phyloP scores from a whole-genome alignment of 2,113 vertebrate genomes.

The cattle (Bos taurus) region ARS-UCD2.0 NC_037340.1:63559501-63560000 shows the following conservation, averaged over 20 bases:
- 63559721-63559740: neutral
- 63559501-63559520: constrained; percentile 1
- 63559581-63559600: neutral
- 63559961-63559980: neutral
- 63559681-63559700: neutral
- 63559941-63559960: neutral
- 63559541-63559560: neutral
- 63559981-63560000: neutral
- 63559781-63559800: neutral
- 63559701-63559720: neutral
- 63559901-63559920: neutral
- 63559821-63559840: neutral
- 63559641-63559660: neutral
- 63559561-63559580: neutral
- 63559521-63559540: neutral
- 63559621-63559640: neutral
- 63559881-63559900: neutral
- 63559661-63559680: neutral
- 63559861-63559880: neutral
- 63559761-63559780: neutral
- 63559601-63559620: neutral
- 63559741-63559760: neutral
- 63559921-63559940: neutral
- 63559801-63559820: neutral
- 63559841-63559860: neutral